phyloP scores from a whole-genome alignment of 2,888 invertebrate genomes.

The Pseudanteris insignis region DNA sequence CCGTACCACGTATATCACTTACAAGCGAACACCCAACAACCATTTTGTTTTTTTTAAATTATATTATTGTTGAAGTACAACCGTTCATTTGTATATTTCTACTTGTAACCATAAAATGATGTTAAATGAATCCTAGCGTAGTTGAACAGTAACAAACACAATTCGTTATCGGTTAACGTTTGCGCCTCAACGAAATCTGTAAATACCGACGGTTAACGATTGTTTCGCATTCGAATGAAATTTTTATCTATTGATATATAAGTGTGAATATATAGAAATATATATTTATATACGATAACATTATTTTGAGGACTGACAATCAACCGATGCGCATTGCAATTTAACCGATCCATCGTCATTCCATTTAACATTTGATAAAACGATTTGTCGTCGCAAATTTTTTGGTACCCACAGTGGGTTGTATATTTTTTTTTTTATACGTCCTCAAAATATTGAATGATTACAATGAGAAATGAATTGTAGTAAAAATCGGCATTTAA shows the following conservation, averaged over 20 bases:
- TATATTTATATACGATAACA: conserved; percentile 2
- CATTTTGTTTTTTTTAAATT: conserved; percentile 35
- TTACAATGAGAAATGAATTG: no score
- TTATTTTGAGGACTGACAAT: no score
- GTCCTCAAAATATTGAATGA: no score
- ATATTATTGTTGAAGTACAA: conserved; percentile 37
- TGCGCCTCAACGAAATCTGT: conserved; percentile 28
- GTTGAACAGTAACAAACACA: conserved; percentile 31
- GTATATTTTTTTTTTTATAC: no score
- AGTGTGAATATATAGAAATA: conserved; percentile 17
- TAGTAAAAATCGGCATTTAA: no score
- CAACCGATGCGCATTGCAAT: no score
- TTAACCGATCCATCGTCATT: no score
- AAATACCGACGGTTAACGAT: conserved; percentile 33
- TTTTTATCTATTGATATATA: no score
- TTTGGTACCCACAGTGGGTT: no score
- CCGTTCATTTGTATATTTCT: conserved; percentile 43
- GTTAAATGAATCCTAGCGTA: conserved; percentile 33
- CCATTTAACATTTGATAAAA: no score
- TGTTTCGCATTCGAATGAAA: no score
- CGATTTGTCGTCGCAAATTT: no score
- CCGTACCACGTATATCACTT: conserved; percentile 20
- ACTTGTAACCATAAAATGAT: conserved; percentile 38
- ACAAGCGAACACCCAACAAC: conserved; percentile 30
- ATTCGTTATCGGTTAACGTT: conserved; percentile 33